These are phyloP conservation scores for Euura lappo DNA, from an alignment of 1,140 invertebrate genomes.

Conservation along the genomic window DNA sequence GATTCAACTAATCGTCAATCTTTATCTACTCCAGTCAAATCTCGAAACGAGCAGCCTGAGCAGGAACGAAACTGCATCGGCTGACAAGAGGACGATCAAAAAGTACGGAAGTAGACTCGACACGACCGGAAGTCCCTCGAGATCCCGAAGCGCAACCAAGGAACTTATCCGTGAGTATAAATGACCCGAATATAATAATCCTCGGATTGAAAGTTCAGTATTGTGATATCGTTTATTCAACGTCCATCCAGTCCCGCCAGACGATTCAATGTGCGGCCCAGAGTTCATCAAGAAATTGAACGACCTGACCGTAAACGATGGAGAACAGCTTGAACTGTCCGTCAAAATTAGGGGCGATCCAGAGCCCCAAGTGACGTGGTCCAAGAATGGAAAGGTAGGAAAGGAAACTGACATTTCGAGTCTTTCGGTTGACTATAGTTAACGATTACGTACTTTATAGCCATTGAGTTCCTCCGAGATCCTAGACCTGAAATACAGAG, in stretches of 20 bases:
- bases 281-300: slow-evolving; percentile 77
- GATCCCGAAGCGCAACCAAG: slow-evolving; percentile 89
- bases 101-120: slow-evolving; percentile 81
- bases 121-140: slow-evolving; percentile 73
- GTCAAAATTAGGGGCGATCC: slow-evolving; percentile 87
- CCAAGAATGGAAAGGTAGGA: slow-evolving; percentile 75
- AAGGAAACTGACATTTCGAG: too few species aligned
- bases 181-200: slow-evolving; percentile 4
- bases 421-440: too few species aligned
- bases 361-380: slow-evolving; percentile 89
- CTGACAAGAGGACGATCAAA: slow-evolving; percentile 67
- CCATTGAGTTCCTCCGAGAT: slow-evolving; percentile 80
- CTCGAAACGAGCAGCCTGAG: slow-evolving; percentile 16
- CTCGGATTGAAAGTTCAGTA: slow-evolving; percentile 19
- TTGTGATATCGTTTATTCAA: slow-evolving; percentile 20
- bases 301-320: slow-evolving; percentile 79
- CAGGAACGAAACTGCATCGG: slow-evolving; percentile 11
- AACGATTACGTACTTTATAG: slow-evolving; percentile 35
- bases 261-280: slow-evolving; percentile 83
- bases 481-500: slow-evolving; percentile 90
- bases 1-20: slow-evolving; percentile 9
- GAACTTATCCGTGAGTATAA: slow-evolving; percentile 80
- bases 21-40: slow-evolving; percentile 16
- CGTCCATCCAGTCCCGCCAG: slow-evolving; percentile 79
- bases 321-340: slow-evolving; percentile 77